Percentiles rank a stretch among this genome's conserved stretches.
Conservation (phyloP, 2,797 vertebrate species). For the Buphagus erythrorhynchus region DNA sequence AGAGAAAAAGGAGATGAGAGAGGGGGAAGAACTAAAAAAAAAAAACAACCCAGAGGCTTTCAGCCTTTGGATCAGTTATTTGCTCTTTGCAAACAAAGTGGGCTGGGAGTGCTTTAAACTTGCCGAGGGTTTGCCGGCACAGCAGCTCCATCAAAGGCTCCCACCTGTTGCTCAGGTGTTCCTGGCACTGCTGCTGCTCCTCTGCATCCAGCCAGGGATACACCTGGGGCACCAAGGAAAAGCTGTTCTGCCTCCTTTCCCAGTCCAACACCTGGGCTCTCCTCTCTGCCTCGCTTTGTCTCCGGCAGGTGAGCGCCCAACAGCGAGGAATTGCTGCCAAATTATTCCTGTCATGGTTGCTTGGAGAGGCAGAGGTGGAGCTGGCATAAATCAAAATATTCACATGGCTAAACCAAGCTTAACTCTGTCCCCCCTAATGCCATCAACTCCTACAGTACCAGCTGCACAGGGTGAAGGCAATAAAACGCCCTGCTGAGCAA, state of each 20-base stretch:
- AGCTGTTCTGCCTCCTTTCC: not conserved
- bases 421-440: not conserved
- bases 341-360: not conserved
- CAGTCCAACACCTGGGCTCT: not conserved
- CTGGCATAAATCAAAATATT: not conserved
- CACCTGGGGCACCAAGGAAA: not conserved
- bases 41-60: not conserved
- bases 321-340: not conserved
- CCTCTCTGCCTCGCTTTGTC: not conserved
- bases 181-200: not conserved
- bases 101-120: slow-evolving; percentile 15
- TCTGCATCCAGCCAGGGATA: not conserved
- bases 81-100: slow-evolving; percentile 24
- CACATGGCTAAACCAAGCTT: not conserved
- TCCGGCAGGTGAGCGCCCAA: not conserved
- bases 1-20: not conserved
- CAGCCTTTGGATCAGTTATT: slow-evolving; percentile 16
- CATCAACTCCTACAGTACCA: not conserved
- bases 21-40: not conserved
- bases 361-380: not conserved
- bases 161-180: slow-evolving; percentile 24
- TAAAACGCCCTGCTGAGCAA: not conserved
- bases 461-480: not conserved
- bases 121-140: not conserved
- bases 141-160: not conserved